Evolutionary conservation across 1,140 invertebrate genomes (phyloP).

Genomic region (Camponotus floridanus): DNA sequence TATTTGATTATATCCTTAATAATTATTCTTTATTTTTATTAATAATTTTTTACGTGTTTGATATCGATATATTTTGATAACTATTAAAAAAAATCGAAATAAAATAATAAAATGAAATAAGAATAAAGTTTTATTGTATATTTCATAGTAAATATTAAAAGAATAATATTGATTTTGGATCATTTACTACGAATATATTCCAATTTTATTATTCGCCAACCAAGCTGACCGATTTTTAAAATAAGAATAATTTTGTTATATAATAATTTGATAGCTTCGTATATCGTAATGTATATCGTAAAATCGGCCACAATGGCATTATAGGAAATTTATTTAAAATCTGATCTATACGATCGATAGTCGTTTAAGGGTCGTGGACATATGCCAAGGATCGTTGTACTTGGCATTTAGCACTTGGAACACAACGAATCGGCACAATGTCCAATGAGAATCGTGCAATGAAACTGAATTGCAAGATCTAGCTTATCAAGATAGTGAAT

Average conservation of each 20-base stretch:
- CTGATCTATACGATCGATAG: not conserved
- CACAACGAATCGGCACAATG: not conserved
- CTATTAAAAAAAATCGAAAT: not conserved
- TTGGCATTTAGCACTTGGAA: not conserved
- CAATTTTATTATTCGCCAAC: not conserved
- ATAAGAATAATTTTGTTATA: constrained; percentile 16
- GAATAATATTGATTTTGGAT: not conserved
- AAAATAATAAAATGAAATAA: not conserved
- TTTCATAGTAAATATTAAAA: not conserved
- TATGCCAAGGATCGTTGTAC: constrained; percentile 21
- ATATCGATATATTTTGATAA: not conserved
- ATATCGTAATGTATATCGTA: not conserved
- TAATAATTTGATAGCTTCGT: not conserved
- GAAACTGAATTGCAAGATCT: not conserved
- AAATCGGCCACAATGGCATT: not conserved
- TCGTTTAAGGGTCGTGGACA: constrained; percentile 44
- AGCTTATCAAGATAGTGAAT: not conserved
- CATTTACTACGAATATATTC: not conserved
- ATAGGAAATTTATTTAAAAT: not conserved
- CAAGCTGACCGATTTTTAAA: not conserved
- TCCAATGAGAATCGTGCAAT: not conserved
- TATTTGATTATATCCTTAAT: not conserved
- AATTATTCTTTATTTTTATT: constrained; percentile 1
- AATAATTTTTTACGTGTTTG: not conserved
- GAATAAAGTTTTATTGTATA: too few relatives aligned